Evolutionary conservation across 2,888 invertebrate genomes (phyloP).

Genomic region (Micoletzkya japonica): DNA sequence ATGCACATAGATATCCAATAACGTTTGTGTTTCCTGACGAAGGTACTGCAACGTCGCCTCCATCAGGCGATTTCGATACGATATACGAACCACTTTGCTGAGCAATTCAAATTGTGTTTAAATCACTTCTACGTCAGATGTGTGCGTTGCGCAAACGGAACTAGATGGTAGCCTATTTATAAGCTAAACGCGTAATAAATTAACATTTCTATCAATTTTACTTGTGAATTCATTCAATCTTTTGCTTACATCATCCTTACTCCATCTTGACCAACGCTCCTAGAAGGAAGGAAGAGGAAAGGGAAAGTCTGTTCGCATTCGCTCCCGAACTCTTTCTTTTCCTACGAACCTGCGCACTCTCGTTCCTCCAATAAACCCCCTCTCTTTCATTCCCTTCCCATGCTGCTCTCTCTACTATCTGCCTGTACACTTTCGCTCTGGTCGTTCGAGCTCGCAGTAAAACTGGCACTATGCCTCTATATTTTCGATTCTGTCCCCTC

Average conservation of each 20-base stretch:
- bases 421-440: no score
- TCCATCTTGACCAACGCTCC: no score
- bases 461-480: not conserved
- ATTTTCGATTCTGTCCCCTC: not conserved
- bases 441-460: not conserved
- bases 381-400: conserved; percentile 6
- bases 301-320: no score
- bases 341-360: not conserved
- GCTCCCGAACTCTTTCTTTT: not conserved
- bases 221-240: no score
- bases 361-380: not conserved
- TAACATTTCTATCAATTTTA: no score
- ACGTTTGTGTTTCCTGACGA: conserved; percentile 5
- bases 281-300: no score
- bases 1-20: conserved; percentile 20
- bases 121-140: no score
- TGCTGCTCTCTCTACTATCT: not conserved
- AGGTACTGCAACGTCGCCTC: not conserved
- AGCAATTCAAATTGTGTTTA: no score
- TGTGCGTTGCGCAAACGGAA: no score
- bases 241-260: no score
- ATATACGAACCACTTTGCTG: conserved; percentile 9
- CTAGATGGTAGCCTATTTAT: no score
- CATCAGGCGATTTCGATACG: not conserved
- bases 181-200: no score